Conservation (phyloP, 2,888 invertebrate genomes). For the Bhutanitis thaidina region DNA sequence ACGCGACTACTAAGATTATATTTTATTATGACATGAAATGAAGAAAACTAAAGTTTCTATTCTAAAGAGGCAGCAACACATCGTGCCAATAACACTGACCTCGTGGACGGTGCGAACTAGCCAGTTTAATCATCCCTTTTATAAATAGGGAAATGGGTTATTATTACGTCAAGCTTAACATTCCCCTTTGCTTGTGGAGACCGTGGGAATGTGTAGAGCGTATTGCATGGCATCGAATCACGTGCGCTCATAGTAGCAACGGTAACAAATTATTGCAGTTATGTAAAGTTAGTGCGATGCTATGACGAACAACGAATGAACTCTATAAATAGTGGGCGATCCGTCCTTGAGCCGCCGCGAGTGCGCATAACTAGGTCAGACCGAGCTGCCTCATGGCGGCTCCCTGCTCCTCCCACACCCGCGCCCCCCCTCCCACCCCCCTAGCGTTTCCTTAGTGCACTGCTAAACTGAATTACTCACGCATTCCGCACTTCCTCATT, state of each 20-base stretch:
- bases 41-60: too few species aligned
- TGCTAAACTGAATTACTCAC: slow-evolving; percentile 36
- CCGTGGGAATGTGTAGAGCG: slow-evolving; percentile 56
- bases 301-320: slow-evolving; percentile 69
- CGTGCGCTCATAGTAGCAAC: slow-evolving; percentile 55
- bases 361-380: slow-evolving; percentile 72
- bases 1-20: background rate
- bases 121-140: slow-evolving; percentile 37
- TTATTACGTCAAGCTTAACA: slow-evolving; percentile 38
- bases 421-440: slow-evolving; percentile 20
- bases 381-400: slow-evolving; percentile 55
- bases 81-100: slow-evolving; percentile 26
- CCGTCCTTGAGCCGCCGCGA: slow-evolving; percentile 74
- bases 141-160: slow-evolving; percentile 50
- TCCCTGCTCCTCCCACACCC: slow-evolving; percentile 42
- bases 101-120: slow-evolving; percentile 27
- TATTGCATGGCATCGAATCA: slow-evolving; percentile 40
- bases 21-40: too few species aligned
- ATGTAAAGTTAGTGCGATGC: slow-evolving; percentile 67
- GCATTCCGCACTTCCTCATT: slow-evolving; percentile 43
- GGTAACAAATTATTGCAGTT: slow-evolving; percentile 46
- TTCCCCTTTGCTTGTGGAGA: slow-evolving; percentile 37
- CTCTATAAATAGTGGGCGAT: slow-evolving; percentile 76
- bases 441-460: slow-evolving; percentile 19
- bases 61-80: background rate